Conservation (phyloP, 2,888 invertebrate genomes). For the Drosophila acutilabella region DNA sequence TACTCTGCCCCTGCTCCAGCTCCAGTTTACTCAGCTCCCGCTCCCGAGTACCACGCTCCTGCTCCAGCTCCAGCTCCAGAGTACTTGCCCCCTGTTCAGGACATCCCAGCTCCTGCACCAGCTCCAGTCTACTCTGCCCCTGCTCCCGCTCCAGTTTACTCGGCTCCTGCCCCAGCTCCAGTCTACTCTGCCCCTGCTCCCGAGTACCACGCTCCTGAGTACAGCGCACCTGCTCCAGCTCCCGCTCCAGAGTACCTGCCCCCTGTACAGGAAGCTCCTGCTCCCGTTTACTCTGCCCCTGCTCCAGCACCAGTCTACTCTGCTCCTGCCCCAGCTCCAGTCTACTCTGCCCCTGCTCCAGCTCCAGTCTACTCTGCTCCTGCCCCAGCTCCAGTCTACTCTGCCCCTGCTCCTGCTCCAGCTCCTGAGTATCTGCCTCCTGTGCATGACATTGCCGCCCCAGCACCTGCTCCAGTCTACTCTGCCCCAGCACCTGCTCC, state of each 20-base stretch:
- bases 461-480: slow-evolving; percentile 46
- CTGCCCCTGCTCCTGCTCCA: slow-evolving; percentile 32
- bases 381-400: slow-evolving; percentile 31
- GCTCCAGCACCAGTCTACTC: slow-evolving; percentile 40
- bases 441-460: slow-evolving; percentile 36
- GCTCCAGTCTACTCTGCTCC: slow-evolving; percentile 23
- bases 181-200: slow-evolving; percentile 42
- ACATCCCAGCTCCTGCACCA: slow-evolving; percentile 46
- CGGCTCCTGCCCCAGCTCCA: slow-evolving; percentile 51
- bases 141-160: slow-evolving; percentile 49
- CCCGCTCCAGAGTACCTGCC: slow-evolving; percentile 55
- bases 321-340: slow-evolving; percentile 47
- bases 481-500: slow-evolving; percentile 50
- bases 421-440: slow-evolving; percentile 42
- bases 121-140: slow-evolving; percentile 50
- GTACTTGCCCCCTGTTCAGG: slow-evolving; percentile 48
- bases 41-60: slow-evolving; percentile 34
- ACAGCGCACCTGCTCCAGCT: slow-evolving; percentile 45
- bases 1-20: slow-evolving; percentile 51
- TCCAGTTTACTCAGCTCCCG: slow-evolving; percentile 40
- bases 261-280: slow-evolving; percentile 46
- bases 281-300: slow-evolving; percentile 49
- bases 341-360: slow-evolving; percentile 42
- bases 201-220: slow-evolving; percentile 38
- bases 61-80: slow-evolving; percentile 44